Conservation (phyloP, 2,113 vertebrate species). For the Cheirogaleus medius region DNA sequence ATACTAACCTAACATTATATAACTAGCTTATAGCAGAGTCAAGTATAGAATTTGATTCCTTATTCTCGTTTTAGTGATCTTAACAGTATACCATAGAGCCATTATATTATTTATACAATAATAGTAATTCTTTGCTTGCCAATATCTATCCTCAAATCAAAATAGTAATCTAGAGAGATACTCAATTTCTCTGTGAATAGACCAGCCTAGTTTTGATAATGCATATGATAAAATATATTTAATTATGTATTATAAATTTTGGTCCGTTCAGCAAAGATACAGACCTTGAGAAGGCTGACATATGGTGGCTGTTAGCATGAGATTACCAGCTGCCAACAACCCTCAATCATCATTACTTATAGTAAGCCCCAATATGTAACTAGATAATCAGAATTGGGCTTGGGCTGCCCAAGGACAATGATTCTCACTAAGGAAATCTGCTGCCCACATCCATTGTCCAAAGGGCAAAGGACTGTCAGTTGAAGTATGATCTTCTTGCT, state of each 20-base stretch:
- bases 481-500: conserved; percentile 13
- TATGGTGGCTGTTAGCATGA: conserved; percentile 32
- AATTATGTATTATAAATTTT: conserved; percentile 49
- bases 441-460: neutral
- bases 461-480: neutral
- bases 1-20: neutral
- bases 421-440: neutral
- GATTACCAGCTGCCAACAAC: conserved; percentile 52
- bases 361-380: neutral
- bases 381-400: neutral
- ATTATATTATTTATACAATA: conserved; percentile 43
- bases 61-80: neutral
- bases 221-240: conserved; percentile 23
- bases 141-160: conserved; percentile 48
- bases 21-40: conserved; percentile 5
- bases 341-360: conserved; percentile 57
- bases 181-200: conserved; percentile 35
- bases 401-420: neutral
- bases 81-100: neutral
- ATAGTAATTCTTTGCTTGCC: neutral
- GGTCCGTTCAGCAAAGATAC: conserved; percentile 43
- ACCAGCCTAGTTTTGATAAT: conserved; percentile 31
- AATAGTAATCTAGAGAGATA: conserved; percentile 17
- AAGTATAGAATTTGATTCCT: neutral
- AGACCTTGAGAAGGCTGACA: conserved; percentile 44